phyloP scores from a whole-genome alignment of 2,113 vertebrate genomes.

The Australoheros scitulus region DNA sequence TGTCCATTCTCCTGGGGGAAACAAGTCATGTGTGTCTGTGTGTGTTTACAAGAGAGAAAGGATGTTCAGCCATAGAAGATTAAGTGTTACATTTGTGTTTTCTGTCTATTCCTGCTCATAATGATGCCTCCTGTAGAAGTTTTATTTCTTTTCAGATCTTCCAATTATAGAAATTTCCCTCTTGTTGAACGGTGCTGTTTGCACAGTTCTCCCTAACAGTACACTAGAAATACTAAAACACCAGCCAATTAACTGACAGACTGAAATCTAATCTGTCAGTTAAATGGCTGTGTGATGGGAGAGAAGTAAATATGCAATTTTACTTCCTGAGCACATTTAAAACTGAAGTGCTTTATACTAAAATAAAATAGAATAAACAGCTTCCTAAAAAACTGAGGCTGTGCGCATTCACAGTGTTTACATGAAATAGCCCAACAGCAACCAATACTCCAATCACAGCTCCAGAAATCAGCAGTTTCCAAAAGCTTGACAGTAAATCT shows the following conservation, averaged over 20 bases:
- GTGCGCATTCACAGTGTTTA: too few relatives aligned
- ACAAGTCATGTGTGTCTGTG: neutral
- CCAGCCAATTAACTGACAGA: neutral
- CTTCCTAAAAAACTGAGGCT: neutral
- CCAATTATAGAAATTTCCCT: neutral
- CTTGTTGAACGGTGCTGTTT: neutral
- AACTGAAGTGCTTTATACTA: neutral
- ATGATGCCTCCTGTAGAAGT: neutral
- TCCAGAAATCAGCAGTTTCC: neutral
- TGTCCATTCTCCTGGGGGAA: too few relatives aligned
- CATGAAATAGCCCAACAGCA: neutral
- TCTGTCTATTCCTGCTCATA: neutral
- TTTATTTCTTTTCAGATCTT: neutral
- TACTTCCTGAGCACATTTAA: neutral
- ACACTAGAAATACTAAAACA: neutral
- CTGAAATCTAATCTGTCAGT: neutral
- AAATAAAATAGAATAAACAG: neutral
- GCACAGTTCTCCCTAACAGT: neutral
- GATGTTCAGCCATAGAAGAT: neutral
- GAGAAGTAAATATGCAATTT: neutral
- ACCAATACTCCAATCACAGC: neutral
- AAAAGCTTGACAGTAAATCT: neutral
- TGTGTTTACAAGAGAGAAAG: neutral
- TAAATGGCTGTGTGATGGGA: neutral
- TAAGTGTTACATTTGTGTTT: neutral